These are phyloP conservation scores for Julus scanicus DNA, from an alignment of 2,888 invertebrate species.

Conservation along the genomic window DNA sequence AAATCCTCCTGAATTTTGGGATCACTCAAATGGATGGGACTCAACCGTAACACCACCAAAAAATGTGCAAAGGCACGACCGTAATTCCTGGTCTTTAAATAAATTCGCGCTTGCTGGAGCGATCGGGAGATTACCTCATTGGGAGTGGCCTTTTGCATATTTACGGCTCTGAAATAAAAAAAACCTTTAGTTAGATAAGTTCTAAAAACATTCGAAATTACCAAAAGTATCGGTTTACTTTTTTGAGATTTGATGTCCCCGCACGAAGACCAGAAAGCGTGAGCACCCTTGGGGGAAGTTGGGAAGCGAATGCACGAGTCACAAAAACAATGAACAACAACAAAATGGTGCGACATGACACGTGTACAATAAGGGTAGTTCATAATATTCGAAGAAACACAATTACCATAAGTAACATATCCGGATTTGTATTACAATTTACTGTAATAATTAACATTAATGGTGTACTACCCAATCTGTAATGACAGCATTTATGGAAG, in stretches of 20 bases:
- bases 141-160: background rate
- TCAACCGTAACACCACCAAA: slow-evolving; percentile 43
- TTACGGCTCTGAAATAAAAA: background rate
- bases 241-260: background rate
- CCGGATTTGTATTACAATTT: too few species aligned
- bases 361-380: too few species aligned
- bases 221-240: background rate
- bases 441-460: too few species aligned
- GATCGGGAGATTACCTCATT: slow-evolving; percentile 27
- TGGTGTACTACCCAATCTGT: too few species aligned
- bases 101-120: slow-evolving; percentile 38
- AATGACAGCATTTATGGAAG: too few species aligned
- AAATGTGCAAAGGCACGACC: slow-evolving; percentile 52
- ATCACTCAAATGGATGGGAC: slow-evolving; percentile 2
- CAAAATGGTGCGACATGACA: too few species aligned
- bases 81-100: slow-evolving; percentile 37
- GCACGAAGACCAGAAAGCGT: background rate
- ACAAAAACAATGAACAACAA: background rate
- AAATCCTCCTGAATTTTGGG: slow-evolving; percentile 31
- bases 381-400: too few species aligned
- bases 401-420: too few species aligned
- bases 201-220: background rate
- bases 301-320: background rate
- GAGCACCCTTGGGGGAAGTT: background rate
- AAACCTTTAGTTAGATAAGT: background rate